Base-by-base conservation (phyloP, 92 coral and sea anemone genomes). In the Plumapathes pennacea region DNA sequence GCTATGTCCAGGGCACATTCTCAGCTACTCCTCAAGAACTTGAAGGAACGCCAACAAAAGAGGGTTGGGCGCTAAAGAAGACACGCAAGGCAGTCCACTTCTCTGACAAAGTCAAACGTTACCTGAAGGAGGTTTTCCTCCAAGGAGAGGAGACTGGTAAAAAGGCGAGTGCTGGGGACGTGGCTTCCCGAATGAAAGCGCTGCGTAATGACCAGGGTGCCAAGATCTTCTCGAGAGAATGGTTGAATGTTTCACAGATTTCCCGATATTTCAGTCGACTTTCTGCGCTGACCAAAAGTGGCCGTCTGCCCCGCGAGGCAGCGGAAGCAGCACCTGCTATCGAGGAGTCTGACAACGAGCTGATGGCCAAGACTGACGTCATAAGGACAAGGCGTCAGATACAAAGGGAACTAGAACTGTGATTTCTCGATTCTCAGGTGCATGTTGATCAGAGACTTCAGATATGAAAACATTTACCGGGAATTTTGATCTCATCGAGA, bases 81-180 rank as follows among this genome's bases (percentile, higher is more conserved):
- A 22, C 70, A 18, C 67, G 43, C 31, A 37, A 30, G 14, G n/a
- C 53, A 13, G 57, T 38, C n/a, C 65, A 64, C 50, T 67, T 55
- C 52, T 40, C 76, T 1, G 38, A 9, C 5, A 11, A 75, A 44
- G 75, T 75, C 0, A 75, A 50, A 34, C 57, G n/a, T 25, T 76
- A 21, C 30, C 75, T 76, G 11, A 41, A 57, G 14, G 71, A 67
- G 32, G 54, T 47, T 26, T 76, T 76, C 23, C 21, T 76, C 30
- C 38, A 49, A 32, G 83, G 83, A 12, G 77, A 67, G 32, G 77
- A 76, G 19, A 76, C 83, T 3, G 77, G 77, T 10, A 40, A 63
- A 25, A 75, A 75, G 15, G 62, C 66, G 1, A 75, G 64, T 10
- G 65, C 81, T 4, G 34, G 38, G 6, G 75, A 75, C 45, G 56